Conservation (phyloP, 2,113 vertebrate genomes). For the Recurvirostra avosetta region DNA sequence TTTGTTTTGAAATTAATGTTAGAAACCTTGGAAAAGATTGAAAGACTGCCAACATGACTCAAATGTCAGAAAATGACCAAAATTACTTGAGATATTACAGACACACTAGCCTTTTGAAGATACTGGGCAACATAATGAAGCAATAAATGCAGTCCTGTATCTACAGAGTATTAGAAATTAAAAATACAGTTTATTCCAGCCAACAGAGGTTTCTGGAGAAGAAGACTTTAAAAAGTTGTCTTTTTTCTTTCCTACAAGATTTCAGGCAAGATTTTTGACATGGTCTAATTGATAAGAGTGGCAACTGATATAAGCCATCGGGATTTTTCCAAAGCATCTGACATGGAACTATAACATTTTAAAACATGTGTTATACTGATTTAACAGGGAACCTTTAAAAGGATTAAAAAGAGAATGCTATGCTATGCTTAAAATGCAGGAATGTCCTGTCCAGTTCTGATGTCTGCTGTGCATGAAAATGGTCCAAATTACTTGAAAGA, state of each 20-base stretch:
- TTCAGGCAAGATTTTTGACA: neutral
- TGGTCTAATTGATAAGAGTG: neutral
- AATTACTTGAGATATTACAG: neutral
- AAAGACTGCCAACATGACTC: neutral
- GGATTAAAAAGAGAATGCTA: neutral
- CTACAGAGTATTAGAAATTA: neutral
- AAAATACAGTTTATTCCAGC: neutral
- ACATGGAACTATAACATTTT: neutral
- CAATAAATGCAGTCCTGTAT: neutral
- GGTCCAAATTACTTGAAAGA: neutral
- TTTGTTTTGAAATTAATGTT: neutral
- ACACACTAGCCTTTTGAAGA: neutral
- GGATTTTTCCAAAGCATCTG: neutral
- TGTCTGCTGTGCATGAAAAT: neutral
- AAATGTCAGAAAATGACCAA: neutral
- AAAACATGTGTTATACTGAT: neutral
- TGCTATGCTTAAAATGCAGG: neutral
- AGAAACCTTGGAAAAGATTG: neutral
- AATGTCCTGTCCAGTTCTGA: neutral
- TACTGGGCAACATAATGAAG: neutral
- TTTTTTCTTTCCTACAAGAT: neutral
- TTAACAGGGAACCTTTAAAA: neutral
- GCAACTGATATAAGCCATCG: neutral
- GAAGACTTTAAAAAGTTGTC: neutral
- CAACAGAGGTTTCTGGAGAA: neutral